Base-by-base conservation (phyloP, 2,797 vertebrate genomes). In the Rhinoraja longicauda region DNA sequence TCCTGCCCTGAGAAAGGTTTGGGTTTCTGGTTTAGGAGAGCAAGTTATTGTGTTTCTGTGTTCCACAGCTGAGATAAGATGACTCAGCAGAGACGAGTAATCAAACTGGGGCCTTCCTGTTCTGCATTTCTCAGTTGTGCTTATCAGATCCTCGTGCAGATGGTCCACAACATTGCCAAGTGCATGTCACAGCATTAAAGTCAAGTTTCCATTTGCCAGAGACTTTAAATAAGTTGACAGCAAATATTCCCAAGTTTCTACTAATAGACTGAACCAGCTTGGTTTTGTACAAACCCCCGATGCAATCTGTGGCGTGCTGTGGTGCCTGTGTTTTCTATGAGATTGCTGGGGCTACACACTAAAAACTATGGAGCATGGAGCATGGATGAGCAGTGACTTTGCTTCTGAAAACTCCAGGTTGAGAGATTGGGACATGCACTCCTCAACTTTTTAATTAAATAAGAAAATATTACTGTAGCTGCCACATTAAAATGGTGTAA, bases 251-350 rank as follows among this genome's bases (percentile, higher is more conserved):
- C 7, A 36, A 19, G 6, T 21, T 67, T 36, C 62, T 21, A 36
- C n/a, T 36, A 64, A 64, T 88, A 67, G 84, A 8, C 64, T 88
- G 19, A 36, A 36, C 62, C 84, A 15, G 2, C 82, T 67, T 32
- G 36, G 32, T 67, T 88, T 88, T 88, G n/a, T 88, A n/a, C 67
- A 67, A 88, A 32, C 84, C 62, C 32, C 84, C 88, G 84, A 88
- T 24, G 59, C n/a, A 88, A 21, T 36, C 62, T 84, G 62, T 6
- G 17, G n/a, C 21, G 62, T 67, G 36, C 19, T 88, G 67, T 36
- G 36, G n/a, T 45, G 62, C n/a, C 32, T 88, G n/a, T 64, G 62
- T 88, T 17, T 67, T 88, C 59, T 15, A 53, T 59, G 53, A 59
- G 26, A 59, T 53, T 32, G 21, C 84, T 10, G 84, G 59, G 57